Base-by-base conservation (phyloP, 2,888 invertebrate genomes). In the Agrenia bidenticulata region DNA sequence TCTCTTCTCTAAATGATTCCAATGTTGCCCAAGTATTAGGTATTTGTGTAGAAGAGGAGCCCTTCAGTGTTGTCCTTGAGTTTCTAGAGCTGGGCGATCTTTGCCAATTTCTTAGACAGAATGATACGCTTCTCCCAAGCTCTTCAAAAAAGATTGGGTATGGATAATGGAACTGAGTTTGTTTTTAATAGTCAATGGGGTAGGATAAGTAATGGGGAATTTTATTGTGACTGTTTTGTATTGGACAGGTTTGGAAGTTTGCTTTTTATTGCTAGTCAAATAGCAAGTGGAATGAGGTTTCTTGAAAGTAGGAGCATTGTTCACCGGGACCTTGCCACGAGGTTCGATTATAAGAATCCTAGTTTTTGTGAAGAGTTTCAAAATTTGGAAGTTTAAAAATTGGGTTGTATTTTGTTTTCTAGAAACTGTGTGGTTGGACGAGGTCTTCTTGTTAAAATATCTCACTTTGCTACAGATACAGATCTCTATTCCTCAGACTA, bases 231-330 rank as follows among this genome's bases (percentile, higher is more conserved):
- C 15, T 45, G 5, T 45, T 15, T 13, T 49, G n/a, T 27, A 2
- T 41, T 42, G 58, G 60, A 39, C 56, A 73, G 73, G 61, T 72
- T 69, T 61, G 68, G 68, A 39, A 88, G 88, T 81, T 84, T 92
- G 78, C 84, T 92, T 73, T 89, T 89, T 81, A 86, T 92, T 81
- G 89, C 90, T 53, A 86, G 88, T 61, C 92, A 94, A 81, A 87
- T 94, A 72, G 90, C 94, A 1, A 89, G 90, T 2, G 94, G 94
- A 15, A 93, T 94, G 92, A 87, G 89, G 78, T 94, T 94, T 80
- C 82, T 94, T 77, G 89, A 94, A 82, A 87, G 90, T 55, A 83
- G 92, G 73, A 90, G 92, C 81, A 93, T 94, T 79, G 93, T 94
- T 56, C 94, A 94, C 80, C 85, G 94, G 54, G 93, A 94, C 81